phyloP scores from a whole-genome alignment of 37 sponge, comb jelly and placozoan genomes.

The Diacarnus erythraeanus region DNA sequence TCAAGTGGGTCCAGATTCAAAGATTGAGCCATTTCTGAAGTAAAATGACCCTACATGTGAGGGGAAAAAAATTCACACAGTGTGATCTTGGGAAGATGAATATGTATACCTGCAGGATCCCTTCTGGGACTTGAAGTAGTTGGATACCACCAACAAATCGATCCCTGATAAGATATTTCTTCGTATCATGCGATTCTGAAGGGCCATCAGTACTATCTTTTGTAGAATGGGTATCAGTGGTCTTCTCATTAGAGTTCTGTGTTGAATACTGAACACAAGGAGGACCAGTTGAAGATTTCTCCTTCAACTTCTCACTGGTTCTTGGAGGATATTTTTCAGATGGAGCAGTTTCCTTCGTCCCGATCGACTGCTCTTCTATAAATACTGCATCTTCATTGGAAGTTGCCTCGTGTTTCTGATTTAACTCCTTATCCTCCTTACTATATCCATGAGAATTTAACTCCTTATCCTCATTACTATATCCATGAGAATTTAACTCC shows the following conservation, averaged over 20 bases:
- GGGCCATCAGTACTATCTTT: background rate
- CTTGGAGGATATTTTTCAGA: too few relatives aligned
- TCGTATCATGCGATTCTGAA: background rate
- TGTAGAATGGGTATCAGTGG: background rate
- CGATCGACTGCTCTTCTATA: background rate
- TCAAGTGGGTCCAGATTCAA: too few relatives aligned
- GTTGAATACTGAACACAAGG: too few relatives aligned
- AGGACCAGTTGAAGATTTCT: too few relatives aligned
- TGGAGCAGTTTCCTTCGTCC: background rate
- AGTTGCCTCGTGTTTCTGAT: too few relatives aligned
- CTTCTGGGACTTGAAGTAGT: conserved; percentile 22
- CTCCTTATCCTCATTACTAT: background rate
- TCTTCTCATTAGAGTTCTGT: background rate
- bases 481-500: background rate
- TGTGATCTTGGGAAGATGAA: background rate
- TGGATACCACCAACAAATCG: background rate
- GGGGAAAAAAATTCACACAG: background rate
- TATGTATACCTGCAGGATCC: conserved; percentile 16
- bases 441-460: background rate
- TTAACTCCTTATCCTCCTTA: background rate
- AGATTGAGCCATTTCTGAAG: too few relatives aligned
- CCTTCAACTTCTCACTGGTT: background rate
- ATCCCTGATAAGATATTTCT: too few relatives aligned
- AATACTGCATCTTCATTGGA: too few relatives aligned
- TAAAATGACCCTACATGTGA: too few relatives aligned